phyloP scores from a whole-genome alignment of 2,113 vertebrate species.

The Poicephalus meyeri region DNA sequence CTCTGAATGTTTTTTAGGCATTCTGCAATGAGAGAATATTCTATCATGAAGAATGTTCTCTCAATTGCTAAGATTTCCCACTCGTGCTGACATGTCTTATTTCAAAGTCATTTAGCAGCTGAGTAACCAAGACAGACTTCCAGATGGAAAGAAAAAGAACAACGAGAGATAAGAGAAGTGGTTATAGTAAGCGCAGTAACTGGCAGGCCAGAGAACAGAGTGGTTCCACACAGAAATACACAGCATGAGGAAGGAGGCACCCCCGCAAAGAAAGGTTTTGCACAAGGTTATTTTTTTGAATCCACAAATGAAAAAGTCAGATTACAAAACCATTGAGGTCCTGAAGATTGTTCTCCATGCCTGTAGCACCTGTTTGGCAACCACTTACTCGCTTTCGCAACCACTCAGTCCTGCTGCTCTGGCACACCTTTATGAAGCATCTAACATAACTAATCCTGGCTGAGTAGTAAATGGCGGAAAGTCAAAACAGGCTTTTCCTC shows the following conservation, averaged over 20 bases:
- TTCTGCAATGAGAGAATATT: neutral
- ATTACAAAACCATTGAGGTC: neutral
- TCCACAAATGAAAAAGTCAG: neutral
- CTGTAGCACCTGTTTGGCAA: neutral
- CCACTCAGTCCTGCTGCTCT: neutral
- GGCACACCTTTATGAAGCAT: neutral
- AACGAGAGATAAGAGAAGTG: neutral
- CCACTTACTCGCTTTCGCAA: neutral
- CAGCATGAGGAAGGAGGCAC: neutral
- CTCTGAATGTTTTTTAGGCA: neutral
- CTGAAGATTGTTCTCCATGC: neutral
- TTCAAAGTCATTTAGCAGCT: neutral
- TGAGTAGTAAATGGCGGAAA: fast-evolving
- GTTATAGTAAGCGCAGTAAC: neutral
- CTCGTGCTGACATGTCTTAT: neutral
- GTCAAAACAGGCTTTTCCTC: neutral
- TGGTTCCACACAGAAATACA: neutral
- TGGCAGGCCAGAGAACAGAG: neutral
- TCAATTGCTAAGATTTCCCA: neutral
- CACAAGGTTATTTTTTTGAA: neutral
- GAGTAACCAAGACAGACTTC: neutral
- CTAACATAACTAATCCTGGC: neutral
- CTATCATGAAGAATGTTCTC: neutral
- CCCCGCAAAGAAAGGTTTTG: neutral
- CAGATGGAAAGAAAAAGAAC: neutral